Evolutionary conservation across 2,888 invertebrate species (phyloP).

Genomic region (Cactoblastis cactorum): DNA sequence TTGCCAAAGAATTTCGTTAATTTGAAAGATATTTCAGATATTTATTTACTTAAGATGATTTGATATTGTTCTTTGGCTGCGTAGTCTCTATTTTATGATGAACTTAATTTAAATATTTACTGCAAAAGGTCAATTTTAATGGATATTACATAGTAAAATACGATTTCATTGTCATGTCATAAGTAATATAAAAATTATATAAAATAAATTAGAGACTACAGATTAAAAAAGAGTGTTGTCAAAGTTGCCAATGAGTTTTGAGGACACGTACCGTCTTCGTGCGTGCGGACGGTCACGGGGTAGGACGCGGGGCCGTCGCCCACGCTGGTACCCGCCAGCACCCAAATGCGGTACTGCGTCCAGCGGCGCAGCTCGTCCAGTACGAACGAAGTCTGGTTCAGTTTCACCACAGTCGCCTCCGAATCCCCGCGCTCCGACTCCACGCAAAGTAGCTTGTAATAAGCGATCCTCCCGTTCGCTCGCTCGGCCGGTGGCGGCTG

Average conservation of each 20-base stretch:
- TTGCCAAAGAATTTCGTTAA: slow-evolving; percentile 47
- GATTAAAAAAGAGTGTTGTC: not conserved
- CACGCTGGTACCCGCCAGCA: slow-evolving; percentile 96
- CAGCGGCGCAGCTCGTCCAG: slow-evolving; percentile 95
- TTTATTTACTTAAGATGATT: slow-evolving; percentile 38
- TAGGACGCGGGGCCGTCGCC: slow-evolving; percentile 97
- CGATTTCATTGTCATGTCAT: no score
- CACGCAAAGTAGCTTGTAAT: slow-evolving; percentile 96
- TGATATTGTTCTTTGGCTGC: slow-evolving; percentile 42
- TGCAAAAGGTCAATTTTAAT: no score
- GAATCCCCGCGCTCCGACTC: slow-evolving; percentile 91
- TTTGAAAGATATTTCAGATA: slow-evolving; percentile 38
- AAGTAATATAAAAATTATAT: no score
- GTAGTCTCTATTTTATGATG: slow-evolving; percentile 50
- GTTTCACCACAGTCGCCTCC: slow-evolving; percentile 88
- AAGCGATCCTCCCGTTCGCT: slow-evolving; percentile 94
- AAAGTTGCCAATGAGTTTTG: slow-evolving; percentile 11
- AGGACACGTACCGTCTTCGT: slow-evolving; percentile 97
- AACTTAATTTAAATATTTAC: not conserved
- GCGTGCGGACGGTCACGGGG: slow-evolving; percentile 95
- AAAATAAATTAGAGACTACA: slow-evolving; percentile 43
- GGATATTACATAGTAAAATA: no score
- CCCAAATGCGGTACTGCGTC: slow-evolving; percentile 98
- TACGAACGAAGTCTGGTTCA: slow-evolving; percentile 88
- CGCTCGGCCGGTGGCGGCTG: slow-evolving; percentile 93